These are phyloP conservation scores for Hydrozoanthus tunicans DNA, from an alignment of 64 coral and sea anemone species.

Conservation along the genomic window DNA sequence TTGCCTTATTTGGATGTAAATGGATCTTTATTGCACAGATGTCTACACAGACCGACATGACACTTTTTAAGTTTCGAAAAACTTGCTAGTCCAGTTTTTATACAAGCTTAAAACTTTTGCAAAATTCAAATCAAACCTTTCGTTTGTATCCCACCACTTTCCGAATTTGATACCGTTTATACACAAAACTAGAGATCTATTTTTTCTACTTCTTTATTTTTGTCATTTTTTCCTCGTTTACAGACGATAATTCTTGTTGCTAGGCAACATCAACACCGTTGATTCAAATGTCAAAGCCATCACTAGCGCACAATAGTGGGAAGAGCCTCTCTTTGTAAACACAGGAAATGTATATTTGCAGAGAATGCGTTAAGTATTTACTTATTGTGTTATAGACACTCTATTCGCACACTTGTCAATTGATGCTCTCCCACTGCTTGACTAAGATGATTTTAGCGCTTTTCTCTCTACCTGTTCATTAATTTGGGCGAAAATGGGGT, in stretches of 20 bases:
- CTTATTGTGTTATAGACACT: conserved; percentile 28
- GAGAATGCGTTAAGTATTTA: background rate
- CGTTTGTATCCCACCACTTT: no score
- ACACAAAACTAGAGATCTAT: background rate
- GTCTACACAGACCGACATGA: no score
- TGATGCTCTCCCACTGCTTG: background rate
- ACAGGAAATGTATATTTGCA: conserved; percentile 11
- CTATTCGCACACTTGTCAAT: conserved; percentile 14
- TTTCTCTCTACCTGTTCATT: no score
- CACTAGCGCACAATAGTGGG: background rate
- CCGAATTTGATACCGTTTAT: no score
- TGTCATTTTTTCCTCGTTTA: background rate
- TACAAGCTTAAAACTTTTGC: no score
- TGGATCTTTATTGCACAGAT: no score
- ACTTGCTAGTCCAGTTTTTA: no score
- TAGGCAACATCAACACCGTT: background rate
- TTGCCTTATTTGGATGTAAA: no score
- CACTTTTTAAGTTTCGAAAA: no score
- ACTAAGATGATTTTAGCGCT: background rate
- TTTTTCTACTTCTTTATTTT: background rate
- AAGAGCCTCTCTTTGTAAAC: background rate
- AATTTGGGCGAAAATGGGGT: background rate
- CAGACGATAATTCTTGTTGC: background rate
- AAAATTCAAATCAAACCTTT: no score
- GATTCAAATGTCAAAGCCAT: background rate